These are phyloP conservation scores for Lepidocolaptes lacrymiger DNA, from an alignment of 2,797 vertebrate genomes.

Conservation along the genomic window DNA sequence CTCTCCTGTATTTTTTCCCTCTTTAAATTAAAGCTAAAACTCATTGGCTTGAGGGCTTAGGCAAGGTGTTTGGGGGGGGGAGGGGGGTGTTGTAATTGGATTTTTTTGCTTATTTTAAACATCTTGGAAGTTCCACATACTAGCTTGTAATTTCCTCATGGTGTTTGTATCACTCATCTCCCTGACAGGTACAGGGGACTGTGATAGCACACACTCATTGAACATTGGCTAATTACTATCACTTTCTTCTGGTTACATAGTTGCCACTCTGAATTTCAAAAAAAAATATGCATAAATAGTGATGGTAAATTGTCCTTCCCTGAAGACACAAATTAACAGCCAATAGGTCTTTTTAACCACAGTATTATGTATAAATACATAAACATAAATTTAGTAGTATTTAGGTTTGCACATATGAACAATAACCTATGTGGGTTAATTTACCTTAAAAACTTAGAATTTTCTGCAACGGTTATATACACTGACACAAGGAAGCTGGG, in stretches of 20 bases:
- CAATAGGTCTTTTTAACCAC: neutral
- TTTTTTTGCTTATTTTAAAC: neutral
- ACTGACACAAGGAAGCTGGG: neutral
- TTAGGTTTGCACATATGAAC: neutral
- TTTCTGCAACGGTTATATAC: neutral
- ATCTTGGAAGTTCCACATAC: neutral
- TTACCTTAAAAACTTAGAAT: neutral
- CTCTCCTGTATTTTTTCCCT: too few relatives aligned
- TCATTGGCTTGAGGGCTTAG: accelerated
- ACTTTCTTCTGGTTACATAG: neutral
- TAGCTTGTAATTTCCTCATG: neutral
- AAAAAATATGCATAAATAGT: neutral
- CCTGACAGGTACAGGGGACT: neutral
- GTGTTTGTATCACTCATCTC: neutral
- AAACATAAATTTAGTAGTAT: neutral
- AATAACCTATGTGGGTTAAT: neutral
- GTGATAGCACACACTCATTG: neutral
- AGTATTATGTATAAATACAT: neutral
- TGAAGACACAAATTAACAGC: neutral
- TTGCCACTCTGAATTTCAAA: neutral
- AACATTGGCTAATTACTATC: neutral
- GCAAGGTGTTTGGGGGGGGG: neutral
- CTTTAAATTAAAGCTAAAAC: neutral
- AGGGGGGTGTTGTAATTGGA: accelerated
- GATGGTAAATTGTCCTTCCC: neutral